Conservation (phyloP, 2,113 vertebrate species). For the Pachypanchax playfairii region DNA sequence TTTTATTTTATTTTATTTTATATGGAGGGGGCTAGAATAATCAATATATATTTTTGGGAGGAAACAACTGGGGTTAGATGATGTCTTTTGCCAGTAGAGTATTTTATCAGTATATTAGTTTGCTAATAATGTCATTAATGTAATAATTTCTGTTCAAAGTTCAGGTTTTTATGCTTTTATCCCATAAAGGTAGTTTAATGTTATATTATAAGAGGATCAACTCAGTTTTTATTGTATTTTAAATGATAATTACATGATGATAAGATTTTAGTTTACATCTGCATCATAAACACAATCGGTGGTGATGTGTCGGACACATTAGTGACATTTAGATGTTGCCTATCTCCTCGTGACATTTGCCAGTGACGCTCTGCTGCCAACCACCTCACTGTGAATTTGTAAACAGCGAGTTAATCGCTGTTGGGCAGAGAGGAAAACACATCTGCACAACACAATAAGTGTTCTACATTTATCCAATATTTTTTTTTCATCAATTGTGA, state of each 20-base stretch:
- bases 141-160: too few species aligned
- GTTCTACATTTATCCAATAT: slow-evolving; percentile 10
- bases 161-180: neutral
- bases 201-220: neutral
- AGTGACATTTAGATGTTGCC: slow-evolving; percentile 48
- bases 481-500: neutral
- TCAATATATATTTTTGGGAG: too few species aligned
- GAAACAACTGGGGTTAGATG: too few species aligned
- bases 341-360: slow-evolving; percentile 62
- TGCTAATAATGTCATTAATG: too few species aligned
- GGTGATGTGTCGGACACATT: slow-evolving; percentile 21
- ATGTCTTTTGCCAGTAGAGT: too few species aligned
- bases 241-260: slow-evolving; percentile 18
- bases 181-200: neutral
- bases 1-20: too few species aligned
- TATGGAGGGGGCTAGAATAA: too few species aligned
- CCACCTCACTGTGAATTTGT: slow-evolving; percentile 33
- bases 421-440: slow-evolving; percentile 11
- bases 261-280: slow-evolving; percentile 36
- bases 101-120: too few species aligned
- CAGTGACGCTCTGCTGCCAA: slow-evolving; percentile 21
- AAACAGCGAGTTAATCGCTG: slow-evolving; percentile 36
- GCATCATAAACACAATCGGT: slow-evolving; percentile 21
- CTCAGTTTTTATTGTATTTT: slow-evolving; percentile 13
- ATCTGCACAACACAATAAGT: neutral